Base-by-base conservation (phyloP, 92 coral and sea anemone genomes). In the Siderastrea siderea region DNA sequence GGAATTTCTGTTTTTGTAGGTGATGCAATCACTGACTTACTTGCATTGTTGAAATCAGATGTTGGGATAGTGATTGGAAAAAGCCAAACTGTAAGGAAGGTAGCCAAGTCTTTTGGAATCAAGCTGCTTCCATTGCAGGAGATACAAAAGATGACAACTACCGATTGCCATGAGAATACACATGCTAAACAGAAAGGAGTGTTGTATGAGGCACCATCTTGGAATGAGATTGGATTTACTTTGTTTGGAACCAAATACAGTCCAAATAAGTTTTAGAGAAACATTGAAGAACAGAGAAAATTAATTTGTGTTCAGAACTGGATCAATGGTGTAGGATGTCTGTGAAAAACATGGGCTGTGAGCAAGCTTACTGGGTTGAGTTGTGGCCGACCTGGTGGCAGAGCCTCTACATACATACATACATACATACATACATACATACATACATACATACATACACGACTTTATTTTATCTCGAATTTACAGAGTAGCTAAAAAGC, bases 1-100 rank as follows among this genome's bases (percentile, higher is more conserved):
- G 99, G 98, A 5, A 79, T 92, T 17, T 82, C 99, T 2, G 89
- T 98, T 17, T 98, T 81, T 70, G 93, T 98, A 59, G 99, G 99
- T 2, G 99, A 98, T 81, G 91, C 98, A 6, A 87, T 96, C 44
- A 95, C 93, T 8, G 99, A 98, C 74, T 71, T 98, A 51, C 95
- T 98, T 10, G 95, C 99, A 47, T 79, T 98, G 8, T 74, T 98
- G 51, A 80, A 84, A 43, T 96, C 98, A 52, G 96, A 98, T 44
- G 67, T 98, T 50, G 99, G 99, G 7, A 89, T 98, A 71, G 93
- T 98, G 79, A 87, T 98, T 81, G 99, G 99, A 0, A 83, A 92
- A 64, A 94, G 93, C 79, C 78, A 81, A 12, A 90, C 92, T 17
- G 78, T 98, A 75, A 77, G 89, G 58, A 90, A 85, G 71, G 98